Evolutionary conservation across 1,140 invertebrate genomes (phyloP), one percentile per base, ranked within the genome.

Genomic region (Drosophila pseudoananassae): DNA sequence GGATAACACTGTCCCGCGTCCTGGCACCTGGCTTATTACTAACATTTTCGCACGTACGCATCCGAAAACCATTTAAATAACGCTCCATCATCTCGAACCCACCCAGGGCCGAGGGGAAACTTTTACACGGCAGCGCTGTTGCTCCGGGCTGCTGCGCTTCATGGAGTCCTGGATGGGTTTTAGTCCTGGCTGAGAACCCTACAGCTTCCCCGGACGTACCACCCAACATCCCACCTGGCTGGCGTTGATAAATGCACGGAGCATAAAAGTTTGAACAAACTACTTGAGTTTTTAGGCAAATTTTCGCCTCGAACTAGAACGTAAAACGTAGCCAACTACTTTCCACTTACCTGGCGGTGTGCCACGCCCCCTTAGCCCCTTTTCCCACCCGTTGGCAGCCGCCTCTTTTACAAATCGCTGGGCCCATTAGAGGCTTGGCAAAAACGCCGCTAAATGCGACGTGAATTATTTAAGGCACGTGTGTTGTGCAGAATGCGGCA

Each of bases 401-500:
- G 52, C 54, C 45, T 54, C 33, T 17, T 69, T 68, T 53, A 57
- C 73, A 82, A 83, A 82, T 81, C 75, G 78, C 74, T 75, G 78
- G 47, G 25, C 54, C 74, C 64, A 75, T 75, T 81, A 87, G 74
- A 75, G 54, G 53, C 53, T 43, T 49, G 57, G 60, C 82, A 78
- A 87, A 87, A 87, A 76, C 83, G 65, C 71, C 78, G 83, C 83
- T 83, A 88, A 87, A 87, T 87, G 75, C 83, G 83, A 64, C 68
- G 78, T 87, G 83, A 87, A 87, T 87, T 87, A 87, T 87, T 87
- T 87, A 87, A 82, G 83, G 83, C 83, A 87, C 83, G 83, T 87
- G 83, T 82, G 78, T 78, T 83, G 83, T 82, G 78, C 83, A 76
- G 70, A 87, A 87, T 87, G 82, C 82, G 82, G 82, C 82, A 87